Percentiles rank a stretch among this genome's conserved stretches.
Conservation (phyloP, 2,888 invertebrate genomes). For the Antitype chi region DNA sequence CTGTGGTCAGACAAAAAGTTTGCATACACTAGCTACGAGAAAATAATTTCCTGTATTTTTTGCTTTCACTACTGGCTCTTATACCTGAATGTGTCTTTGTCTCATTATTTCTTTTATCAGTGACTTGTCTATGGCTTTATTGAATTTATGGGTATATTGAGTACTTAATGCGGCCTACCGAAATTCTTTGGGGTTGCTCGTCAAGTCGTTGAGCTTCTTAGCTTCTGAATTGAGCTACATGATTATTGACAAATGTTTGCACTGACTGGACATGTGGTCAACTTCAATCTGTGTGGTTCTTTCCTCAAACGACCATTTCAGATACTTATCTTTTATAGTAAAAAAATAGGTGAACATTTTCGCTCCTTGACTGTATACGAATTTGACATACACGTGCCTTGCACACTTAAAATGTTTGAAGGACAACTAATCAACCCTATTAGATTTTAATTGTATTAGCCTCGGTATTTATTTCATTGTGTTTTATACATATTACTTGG, state of each 20-base stretch:
- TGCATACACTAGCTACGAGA: background rate
- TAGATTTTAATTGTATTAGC: conserved; percentile 3
- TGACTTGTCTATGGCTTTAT: background rate
- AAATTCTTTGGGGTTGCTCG: background rate
- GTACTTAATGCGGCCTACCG: background rate
- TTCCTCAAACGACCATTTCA: background rate
- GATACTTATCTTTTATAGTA: background rate
- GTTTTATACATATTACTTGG: background rate
- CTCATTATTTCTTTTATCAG: background rate
- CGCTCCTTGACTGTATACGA: too few relatives aligned
- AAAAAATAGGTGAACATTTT: background rate
- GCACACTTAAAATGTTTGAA: background rate
- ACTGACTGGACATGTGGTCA: background rate
- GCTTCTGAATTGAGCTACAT: background rate
- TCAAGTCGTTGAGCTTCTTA: background rate
- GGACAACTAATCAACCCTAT: background rate
- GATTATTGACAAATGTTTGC: background rate
- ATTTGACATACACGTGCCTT: background rate
- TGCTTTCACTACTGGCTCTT: background rate
- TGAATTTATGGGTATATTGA: background rate
- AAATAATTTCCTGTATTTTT: background rate
- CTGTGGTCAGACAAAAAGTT: background rate
- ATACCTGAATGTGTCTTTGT: background rate
- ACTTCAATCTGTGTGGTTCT: background rate
- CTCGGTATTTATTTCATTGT: background rate